Base-by-base conservation (phyloP, 2,888 invertebrate genomes). In the Sepioteuthis lessoniana region DNA sequence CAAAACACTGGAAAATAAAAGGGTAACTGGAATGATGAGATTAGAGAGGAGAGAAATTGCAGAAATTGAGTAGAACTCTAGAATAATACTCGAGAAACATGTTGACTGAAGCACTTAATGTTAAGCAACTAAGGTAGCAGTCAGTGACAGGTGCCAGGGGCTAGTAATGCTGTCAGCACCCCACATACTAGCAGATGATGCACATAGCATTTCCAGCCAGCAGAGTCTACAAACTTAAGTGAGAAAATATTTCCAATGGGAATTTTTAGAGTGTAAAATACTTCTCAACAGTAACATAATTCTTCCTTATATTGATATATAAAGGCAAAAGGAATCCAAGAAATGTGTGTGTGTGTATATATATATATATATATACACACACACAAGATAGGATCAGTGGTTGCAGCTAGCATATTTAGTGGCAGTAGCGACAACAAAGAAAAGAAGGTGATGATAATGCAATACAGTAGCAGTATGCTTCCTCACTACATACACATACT, bases 111-210 rank as follows among this genome's bases (percentile, higher is more conserved):
- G 76, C 76, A 76, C 76, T 76, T 76, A 35, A 13, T 35, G n/a
- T 76, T 76, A 76, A 76, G 76, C 76, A 76, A 76, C n/a, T n/a
- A 76, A n/a, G 76, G n/a, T n/a, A 76, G 76, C 76, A 76, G n/a
- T 76, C 76, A 76, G n/a, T 76, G 76, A 76, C 76, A 76, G 76
- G 13, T 76, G 76, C 76, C n/a, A 35, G n/a, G 76, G 76, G 76
- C 76, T n/a, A 35, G n/a, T 76, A 76, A 76, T n/a, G n/a, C 76
- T 76, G n/a, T 35, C 76, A n/a, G n/a, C n/a, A n/a, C 76, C 16
- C n/a, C n/a, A 35, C 76, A 76, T 76, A 76, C 76, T 13, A 76
- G 76, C n/a, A 76, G 16, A 13, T n/a, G n/a, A 13, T n/a, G n/a
- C n/a, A 16, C n/a, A n/a, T n/a, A n/a, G n/a, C 16, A 76, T 76